Evolutionary conservation across 2,888 invertebrate species (phyloP), one percentile per base, ranked within the genome.

Genomic region (Caenorhabditis drosophilae): DNA sequence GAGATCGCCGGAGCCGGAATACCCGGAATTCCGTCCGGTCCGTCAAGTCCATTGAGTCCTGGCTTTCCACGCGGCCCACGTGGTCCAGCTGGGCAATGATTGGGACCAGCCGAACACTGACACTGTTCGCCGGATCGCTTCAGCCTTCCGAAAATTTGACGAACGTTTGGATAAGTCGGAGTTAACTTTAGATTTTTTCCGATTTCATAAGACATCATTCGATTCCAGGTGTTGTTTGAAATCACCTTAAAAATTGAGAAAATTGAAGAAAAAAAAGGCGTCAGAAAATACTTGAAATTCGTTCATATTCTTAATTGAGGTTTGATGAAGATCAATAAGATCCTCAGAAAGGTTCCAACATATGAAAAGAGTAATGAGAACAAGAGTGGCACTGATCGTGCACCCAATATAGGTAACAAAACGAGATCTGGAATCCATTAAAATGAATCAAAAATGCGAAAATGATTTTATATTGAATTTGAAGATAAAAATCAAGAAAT

Each of bases 141-240:
- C 38, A 59, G 27, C 20, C 68, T 54, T 46, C 63, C 60, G 50
- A 71, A 71, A 35, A 71, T 54, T 3, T 51, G 23, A 40, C 22
- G 49, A 0, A 51, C 22, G 12, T 47, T 34, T 6, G 48, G 53
- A n/a, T n/a, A n/a, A n/a, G n/a, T n/a, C n/a, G n/a, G n/a, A n/a
- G n/a, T n/a, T n/a, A n/a, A n/a, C n/a, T n/a, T n/a, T n/a, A n/a
- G n/a, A n/a, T n/a, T n/a, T n/a, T n/a, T n/a, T n/a, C n/a, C n/a
- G n/a, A n/a, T n/a, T 1, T 42, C 48, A 2, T 35, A 16, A 25
- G 47, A 63, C 46, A 71, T 51, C 73, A 73, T 73, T 44, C 54
- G 60, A 42, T 59, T 55, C 70, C 73, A 73, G n/a, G 67, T 58
- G 16, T 52, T 60, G 52, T 73, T 61, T 27, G 64, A 58, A 47